Evolutionary conservation across 2,888 invertebrate genomes (phyloP).

Genomic region (Aricia artaxerxes): DNA sequence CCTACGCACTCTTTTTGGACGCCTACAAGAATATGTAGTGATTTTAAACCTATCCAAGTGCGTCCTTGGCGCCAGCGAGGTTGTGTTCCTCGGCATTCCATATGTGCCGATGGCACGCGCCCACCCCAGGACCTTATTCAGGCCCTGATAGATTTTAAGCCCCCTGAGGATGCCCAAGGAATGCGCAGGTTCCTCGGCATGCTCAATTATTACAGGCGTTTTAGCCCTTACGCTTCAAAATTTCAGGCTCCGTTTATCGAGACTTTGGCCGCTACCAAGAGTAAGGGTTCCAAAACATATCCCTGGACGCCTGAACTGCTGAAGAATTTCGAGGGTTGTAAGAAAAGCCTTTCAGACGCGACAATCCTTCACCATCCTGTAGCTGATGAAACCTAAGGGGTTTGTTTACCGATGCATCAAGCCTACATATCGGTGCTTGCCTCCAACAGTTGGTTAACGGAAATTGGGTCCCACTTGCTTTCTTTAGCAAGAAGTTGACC

Average conservation of each 20-base stretch:
- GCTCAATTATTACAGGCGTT: slow-evolving; percentile 43
- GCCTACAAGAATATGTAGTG: slow-evolving; percentile 33
- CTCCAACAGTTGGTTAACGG: slow-evolving; percentile 36
- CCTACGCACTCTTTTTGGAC: slow-evolving; percentile 32
- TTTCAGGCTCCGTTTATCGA: slow-evolving; percentile 33
- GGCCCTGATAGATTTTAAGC: neutral
- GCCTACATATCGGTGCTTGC: slow-evolving; percentile 35
- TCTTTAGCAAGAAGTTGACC: slow-evolving; percentile 40
- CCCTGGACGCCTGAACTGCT: neutral
- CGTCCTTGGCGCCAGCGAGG: slow-evolving; percentile 35
- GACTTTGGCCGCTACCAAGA: neutral
- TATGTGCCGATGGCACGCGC: slow-evolving; percentile 35
- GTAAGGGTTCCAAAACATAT: neutral
- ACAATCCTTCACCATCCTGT: neutral
- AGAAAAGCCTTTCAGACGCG: neutral
- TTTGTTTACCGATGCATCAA: slow-evolving; percentile 35
- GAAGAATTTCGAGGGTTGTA: neutral
- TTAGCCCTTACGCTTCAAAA: slow-evolving; percentile 37
- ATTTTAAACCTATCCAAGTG: slow-evolving; percentile 33
- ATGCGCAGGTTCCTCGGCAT: slow-evolving; percentile 43
- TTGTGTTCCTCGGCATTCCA: slow-evolving; percentile 37
- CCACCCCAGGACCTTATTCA: neutral
- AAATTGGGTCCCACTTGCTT: slow-evolving; percentile 40
- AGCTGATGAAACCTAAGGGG: neutral
- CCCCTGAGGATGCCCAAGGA: slow-evolving; percentile 36